phyloP scores from a whole-genome alignment of 2,113 vertebrate species.

The Syrmaticus mikado region DNA sequence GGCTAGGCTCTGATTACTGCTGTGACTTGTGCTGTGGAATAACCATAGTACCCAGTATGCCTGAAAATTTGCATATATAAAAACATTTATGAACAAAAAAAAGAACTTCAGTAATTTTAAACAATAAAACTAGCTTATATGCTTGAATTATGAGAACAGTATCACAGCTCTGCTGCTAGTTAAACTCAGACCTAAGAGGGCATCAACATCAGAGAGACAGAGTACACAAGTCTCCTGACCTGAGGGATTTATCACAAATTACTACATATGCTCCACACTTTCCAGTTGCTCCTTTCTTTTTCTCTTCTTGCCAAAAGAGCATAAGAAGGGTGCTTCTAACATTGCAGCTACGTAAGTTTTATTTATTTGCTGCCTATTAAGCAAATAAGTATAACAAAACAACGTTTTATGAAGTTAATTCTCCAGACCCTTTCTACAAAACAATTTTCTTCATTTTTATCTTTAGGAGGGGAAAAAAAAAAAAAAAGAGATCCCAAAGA shows the following conservation, averaged over 20 bases:
- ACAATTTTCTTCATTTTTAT: background rate
- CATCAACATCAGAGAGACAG: background rate
- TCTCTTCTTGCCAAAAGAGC: background rate
- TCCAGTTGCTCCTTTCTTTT: background rate
- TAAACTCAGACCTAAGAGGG: constrained; percentile 12
- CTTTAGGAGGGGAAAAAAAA: background rate
- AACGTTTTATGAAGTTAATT: background rate
- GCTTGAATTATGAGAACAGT: background rate
- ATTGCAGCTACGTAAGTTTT: background rate
- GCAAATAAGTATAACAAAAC: background rate
- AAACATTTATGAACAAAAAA: background rate
- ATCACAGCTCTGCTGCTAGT: background rate
- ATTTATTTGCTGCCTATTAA: background rate
- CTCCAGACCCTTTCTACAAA: background rate
- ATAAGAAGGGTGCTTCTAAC: background rate
- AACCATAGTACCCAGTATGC: background rate
- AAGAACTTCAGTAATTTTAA: background rate
- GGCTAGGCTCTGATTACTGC: background rate
- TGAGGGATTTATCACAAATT: background rate
- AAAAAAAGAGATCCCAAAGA: background rate
- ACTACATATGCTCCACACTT: background rate
- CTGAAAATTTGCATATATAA: background rate
- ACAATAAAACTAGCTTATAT: background rate
- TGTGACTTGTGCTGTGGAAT: background rate
- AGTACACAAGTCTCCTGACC: background rate